Percentiles rank a stretch among this genome's conserved stretches.
phyloP scores from a whole-genome alignment of 2,888 invertebrate genomes.

The Latheticus oryzae region DNA sequence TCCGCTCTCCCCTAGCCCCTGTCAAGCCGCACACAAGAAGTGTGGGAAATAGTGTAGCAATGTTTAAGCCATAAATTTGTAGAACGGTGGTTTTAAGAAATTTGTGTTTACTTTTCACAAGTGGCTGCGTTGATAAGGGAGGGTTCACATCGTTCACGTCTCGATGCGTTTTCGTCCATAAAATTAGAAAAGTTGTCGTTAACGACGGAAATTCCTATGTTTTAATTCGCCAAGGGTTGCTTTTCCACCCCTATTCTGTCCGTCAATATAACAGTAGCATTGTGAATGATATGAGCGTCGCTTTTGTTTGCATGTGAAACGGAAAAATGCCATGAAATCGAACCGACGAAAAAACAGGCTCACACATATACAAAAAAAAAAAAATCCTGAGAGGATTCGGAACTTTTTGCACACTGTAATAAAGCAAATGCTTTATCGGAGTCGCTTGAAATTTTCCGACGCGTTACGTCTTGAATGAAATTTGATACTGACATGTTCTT shows the following conservation, averaged over 20 bases:
- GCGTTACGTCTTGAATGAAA: constrained; percentile 32
- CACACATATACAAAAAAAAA: too few species aligned
- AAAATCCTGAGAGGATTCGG: constrained; percentile 11
- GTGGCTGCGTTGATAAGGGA: constrained; percentile 50
- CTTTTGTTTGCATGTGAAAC: constrained; percentile 39
- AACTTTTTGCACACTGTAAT: constrained; percentile 31
- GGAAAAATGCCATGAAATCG: constrained; percentile 39
- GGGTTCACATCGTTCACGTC: constrained; percentile 35
- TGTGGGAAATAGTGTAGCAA: constrained; percentile 30
- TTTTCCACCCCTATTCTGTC: constrained; percentile 29
- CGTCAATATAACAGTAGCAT: constrained; percentile 31
- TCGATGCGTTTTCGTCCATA: constrained; percentile 25
- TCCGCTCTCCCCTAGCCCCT: constrained; percentile 15
- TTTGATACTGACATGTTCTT: constrained; percentile 38
- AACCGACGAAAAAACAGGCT: constrained; percentile 32
- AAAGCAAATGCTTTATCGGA: constrained; percentile 36
- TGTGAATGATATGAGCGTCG: constrained; percentile 35
- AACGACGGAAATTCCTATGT: constrained; percentile 19
- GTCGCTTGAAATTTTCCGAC: constrained; percentile 34
- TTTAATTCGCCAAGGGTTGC: constrained; percentile 32
- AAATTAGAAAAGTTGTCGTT: constrained; percentile 17
- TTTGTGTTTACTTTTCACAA: constrained; percentile 52
- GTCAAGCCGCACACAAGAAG: constrained; percentile 24
- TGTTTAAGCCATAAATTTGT: constrained; percentile 37
- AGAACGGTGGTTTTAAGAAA: constrained; percentile 45